Conservation (phyloP, 1,140 invertebrate genomes). For the Lordiphosa stackelbergi region DNA sequence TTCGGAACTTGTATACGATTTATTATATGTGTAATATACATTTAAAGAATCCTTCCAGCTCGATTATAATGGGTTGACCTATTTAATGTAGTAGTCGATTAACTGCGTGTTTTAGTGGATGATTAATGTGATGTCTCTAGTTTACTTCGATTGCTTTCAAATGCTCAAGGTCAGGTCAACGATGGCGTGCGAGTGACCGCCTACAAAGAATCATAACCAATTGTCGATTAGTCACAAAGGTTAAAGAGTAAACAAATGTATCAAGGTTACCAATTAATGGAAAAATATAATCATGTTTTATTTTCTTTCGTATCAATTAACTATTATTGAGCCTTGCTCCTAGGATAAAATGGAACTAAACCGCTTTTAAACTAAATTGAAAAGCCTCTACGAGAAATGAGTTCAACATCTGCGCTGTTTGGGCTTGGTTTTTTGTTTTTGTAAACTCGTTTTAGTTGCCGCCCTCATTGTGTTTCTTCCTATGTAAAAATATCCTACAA, state of each 20-base stretch:
- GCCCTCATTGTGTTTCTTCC: slow-evolving; percentile 51
- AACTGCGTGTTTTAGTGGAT: slow-evolving; percentile 37
- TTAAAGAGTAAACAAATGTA: slow-evolving; percentile 25
- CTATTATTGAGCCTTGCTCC: no score
- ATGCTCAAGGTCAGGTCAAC: slow-evolving; percentile 33
- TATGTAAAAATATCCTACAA: slow-evolving; percentile 53
- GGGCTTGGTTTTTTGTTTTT: slow-evolving; percentile 31
- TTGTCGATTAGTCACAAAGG: slow-evolving; percentile 37
- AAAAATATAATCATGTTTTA: not conserved
- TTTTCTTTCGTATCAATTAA: no score
- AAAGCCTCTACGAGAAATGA: slow-evolving; percentile 46
- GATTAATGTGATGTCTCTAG: slow-evolving; percentile 11
- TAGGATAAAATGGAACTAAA: slow-evolving; percentile 5
- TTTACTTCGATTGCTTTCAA: slow-evolving; percentile 26
- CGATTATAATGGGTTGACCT: not conserved
- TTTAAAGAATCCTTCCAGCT: not conserved
- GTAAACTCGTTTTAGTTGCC: slow-evolving; percentile 65
- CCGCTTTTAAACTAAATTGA: slow-evolving; percentile 22
- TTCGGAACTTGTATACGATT: no score
- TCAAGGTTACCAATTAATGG: slow-evolving; percentile 3
- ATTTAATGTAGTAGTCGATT: slow-evolving; percentile 25
- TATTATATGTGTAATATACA: no score
- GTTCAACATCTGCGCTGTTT: slow-evolving; percentile 56
- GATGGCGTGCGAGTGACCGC: slow-evolving; percentile 3
- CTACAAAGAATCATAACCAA: slow-evolving; percentile 21